Evolutionary conservation across 2,113 vertebrate species (phyloP).

Genomic region (Cisticola juncidis): DNA sequence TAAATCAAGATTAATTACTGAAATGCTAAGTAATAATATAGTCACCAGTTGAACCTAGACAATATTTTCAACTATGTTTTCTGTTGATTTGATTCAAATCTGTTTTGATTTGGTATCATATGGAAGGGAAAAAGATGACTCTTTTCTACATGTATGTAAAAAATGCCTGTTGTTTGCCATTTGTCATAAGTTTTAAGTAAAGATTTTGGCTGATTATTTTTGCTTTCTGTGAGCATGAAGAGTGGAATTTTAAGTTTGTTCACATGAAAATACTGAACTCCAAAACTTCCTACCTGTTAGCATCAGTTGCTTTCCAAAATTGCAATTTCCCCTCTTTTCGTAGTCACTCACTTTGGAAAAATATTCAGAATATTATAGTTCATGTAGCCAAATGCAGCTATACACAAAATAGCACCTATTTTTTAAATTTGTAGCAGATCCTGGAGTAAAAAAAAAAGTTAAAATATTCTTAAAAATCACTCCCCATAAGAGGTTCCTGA

Average conservation of each 20-base stretch:
- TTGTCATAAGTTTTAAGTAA: neutral
- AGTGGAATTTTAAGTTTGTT: neutral
- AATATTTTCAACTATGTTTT: neutral
- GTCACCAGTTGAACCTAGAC: neutral
- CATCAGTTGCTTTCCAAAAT: neutral
- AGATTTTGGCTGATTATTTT: neutral
- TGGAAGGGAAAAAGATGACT: neutral
- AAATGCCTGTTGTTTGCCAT: neutral
- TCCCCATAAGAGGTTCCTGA: neutral
- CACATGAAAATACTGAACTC: neutral
- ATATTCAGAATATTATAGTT: neutral
- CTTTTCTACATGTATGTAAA: neutral
- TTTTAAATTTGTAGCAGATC: neutral
- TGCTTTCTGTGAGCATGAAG: neutral
- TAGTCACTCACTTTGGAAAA: neutral
- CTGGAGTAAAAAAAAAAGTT: neutral
- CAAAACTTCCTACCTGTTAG: neutral
- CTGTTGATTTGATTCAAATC: neutral
- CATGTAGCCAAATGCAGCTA: neutral
- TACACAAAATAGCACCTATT: neutral
- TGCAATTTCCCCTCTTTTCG: neutral
- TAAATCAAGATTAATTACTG: neutral
- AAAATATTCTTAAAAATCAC: neutral
- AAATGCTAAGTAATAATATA: neutral
- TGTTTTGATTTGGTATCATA: neutral